These are phyloP conservation scores for Stenopsyche tienmushanensis DNA, from an alignment of 1,140 invertebrate genomes.

Conservation along the genomic window DNA sequence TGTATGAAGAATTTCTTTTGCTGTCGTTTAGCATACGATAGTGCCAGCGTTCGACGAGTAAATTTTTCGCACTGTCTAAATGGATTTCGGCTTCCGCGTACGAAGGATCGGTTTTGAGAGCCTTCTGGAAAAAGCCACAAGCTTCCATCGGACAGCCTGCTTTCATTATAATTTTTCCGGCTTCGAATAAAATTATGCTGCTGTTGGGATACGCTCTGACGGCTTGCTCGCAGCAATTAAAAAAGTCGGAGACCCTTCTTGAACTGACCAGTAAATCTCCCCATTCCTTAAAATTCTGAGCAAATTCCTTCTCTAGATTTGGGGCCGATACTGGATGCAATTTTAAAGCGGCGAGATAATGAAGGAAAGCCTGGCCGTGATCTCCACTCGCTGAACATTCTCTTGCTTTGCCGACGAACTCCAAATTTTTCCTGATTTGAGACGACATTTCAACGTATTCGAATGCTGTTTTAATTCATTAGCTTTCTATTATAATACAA, in stretches of 20 bases:
- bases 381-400: not conserved
- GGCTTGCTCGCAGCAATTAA: conserved; percentile 46
- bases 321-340: conserved; percentile 43
- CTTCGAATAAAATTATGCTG: conserved; percentile 46
- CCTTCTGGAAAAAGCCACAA: conserved; percentile 48
- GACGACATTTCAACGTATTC: no score
- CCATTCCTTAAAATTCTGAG: conserved; percentile 41
- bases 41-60: conserved; percentile 73
- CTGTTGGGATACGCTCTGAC: conserved; percentile 46
- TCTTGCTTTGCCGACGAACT: not conserved
- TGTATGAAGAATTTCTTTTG: conserved; percentile 65
- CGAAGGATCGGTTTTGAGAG: conserved; percentile 43
- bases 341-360: conserved; percentile 48
- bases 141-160: conserved; percentile 47
- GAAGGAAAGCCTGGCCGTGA: conserved; percentile 45
- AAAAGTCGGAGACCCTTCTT: conserved; percentile 47
- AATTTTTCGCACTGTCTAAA: conserved; percentile 51
- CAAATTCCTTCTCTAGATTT: conserved; percentile 45
- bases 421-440: no score
- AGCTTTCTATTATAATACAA: no score
- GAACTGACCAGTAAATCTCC: conserved; percentile 41
- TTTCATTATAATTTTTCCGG: conserved; percentile 49
- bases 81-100: conserved; percentile 49
- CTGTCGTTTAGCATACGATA: conserved; percentile 80
- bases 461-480: no score